Base-by-base conservation (phyloP, 2,888 invertebrate species). In the Busseola fusca region DNA sequence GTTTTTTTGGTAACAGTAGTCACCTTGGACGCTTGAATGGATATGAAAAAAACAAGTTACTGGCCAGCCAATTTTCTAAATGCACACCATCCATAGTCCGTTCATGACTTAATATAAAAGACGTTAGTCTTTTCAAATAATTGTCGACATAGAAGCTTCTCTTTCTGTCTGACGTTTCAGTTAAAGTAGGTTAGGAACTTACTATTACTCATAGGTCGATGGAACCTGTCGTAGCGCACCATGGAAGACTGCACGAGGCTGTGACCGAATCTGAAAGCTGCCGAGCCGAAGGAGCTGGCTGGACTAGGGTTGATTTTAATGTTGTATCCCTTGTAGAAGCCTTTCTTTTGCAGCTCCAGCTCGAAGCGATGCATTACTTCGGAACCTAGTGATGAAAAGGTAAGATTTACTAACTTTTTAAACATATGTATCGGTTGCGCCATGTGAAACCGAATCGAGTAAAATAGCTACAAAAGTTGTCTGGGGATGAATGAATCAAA, bases 221-320 rank as follows among this genome's bases (percentile, higher is more conserved):
- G 98, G 83, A 97, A 96, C 14, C 96, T 96, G 86, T 98, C 97
- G 85, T 96, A 97, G 76, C 98, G 96, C 78, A 98, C 95, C 89
- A 98, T 97, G 16, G 97, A 97, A 10, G 97, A 96, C 87, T 98
- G 98, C 5, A 98, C 98, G 79, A 99, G 93, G 58, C 98, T 98
- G 90, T 98, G 98, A 0, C 98, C 98, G 90, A 98, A 98, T 34
- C 98, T 96, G 91, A 98, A 98, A 4, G 98, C 98, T 0, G 98
- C 98, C 0, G 98, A 96, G 0, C 97, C 97, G 91, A 98, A 98
- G 0, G 97, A 96, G 90, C 98, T 98, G 1, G 97, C 97, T 0
- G 98, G 96, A 4, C 97, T 97, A 0, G 98, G 97, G 93, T 98
- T 97, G 3, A 97, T 93, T 78, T 96, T 96, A 0, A 96, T 92